Evolutionary conservation across 2,113 vertebrate genomes (phyloP).

Genomic region (Eretmochelys imbricata): DNA sequence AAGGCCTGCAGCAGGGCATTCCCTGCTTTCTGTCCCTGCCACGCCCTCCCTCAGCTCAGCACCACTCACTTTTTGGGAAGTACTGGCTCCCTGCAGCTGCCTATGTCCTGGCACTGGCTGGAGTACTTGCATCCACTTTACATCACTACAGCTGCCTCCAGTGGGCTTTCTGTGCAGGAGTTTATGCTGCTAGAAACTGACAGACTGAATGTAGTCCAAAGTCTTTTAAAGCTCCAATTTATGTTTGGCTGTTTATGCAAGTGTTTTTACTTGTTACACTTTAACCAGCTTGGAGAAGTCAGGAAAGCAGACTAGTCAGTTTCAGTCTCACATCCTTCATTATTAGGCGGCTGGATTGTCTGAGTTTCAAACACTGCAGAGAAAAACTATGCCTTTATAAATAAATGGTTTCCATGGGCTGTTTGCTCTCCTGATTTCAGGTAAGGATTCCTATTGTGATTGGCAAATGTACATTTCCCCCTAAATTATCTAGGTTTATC

Average conservation of each 20-base stretch:
- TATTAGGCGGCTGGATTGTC: neutral
- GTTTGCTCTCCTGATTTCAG: neutral
- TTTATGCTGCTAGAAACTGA: neutral
- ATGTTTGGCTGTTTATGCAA: accelerated
- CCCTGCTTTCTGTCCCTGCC: neutral
- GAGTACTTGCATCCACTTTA: neutral
- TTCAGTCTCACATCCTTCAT: neutral
- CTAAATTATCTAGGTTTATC: neutral
- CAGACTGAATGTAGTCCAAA: neutral
- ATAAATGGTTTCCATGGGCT: neutral
- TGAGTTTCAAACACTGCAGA: neutral
- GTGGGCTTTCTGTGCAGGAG: neutral
- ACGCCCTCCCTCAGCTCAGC: neutral
- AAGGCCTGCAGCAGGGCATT: neutral
- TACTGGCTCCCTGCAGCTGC: neutral
- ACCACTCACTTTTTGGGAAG: neutral
- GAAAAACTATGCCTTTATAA: neutral
- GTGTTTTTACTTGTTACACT: neutral
- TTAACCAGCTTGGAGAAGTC: neutral
- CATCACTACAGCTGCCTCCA: neutral
- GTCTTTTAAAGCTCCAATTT: neutral
- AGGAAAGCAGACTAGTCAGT: neutral
- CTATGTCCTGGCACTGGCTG: neutral
- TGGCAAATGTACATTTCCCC: conserved; percentile 5
- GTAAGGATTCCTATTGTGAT: neutral